These are phyloP conservation scores for Tetrapedia diversipes DNA, from an alignment of 2,888 invertebrate genomes.

Conservation along the genomic window DNA sequence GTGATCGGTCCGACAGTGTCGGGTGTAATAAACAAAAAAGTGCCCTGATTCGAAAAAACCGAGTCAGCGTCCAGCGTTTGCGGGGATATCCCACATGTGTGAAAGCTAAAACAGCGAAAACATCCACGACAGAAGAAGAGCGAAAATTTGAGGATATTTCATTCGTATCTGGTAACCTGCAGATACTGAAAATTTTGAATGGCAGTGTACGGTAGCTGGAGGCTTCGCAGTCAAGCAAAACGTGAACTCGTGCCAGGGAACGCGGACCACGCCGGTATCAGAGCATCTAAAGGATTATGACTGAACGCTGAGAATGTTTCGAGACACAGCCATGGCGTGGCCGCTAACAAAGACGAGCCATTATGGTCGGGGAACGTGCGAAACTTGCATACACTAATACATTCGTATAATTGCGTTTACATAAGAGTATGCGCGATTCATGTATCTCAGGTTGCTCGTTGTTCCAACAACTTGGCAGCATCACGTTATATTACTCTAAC, in stretches of 20 bases:
- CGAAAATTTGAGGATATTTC: too few species aligned
- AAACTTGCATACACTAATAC: slow-evolving; percentile 43
- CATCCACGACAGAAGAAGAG: too few species aligned
- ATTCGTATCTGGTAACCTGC: too few species aligned
- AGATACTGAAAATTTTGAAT: too few species aligned
- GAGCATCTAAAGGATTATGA: slow-evolving; percentile 42
- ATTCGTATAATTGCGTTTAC: neutral
- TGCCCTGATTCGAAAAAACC: too few species aligned
- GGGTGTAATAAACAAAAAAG: too few species aligned
- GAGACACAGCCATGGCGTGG: neutral
- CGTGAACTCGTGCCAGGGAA: slow-evolving; percentile 23
- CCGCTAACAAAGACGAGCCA: slow-evolving; percentile 37
- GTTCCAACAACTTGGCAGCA: neutral
- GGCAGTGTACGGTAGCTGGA: too few species aligned
- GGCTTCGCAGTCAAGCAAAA: slow-evolving; percentile 7
- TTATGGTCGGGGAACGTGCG: slow-evolving; percentile 19
- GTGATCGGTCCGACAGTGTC: too few species aligned
- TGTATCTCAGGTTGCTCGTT: slow-evolving; percentile 12
- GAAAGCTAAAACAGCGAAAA: too few species aligned
- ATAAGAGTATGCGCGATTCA: slow-evolving; percentile 1
- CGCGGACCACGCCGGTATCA: slow-evolving; percentile 19
- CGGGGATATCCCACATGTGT: too few species aligned
- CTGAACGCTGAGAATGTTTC: slow-evolving; percentile 52
- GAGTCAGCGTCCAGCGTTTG: too few species aligned
- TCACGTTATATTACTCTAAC: too few species aligned